Percentiles rank a stretch among this genome's conserved stretches.
Conservation (phyloP, 1,140 invertebrate genomes). For the Tribolium madens region DNA sequence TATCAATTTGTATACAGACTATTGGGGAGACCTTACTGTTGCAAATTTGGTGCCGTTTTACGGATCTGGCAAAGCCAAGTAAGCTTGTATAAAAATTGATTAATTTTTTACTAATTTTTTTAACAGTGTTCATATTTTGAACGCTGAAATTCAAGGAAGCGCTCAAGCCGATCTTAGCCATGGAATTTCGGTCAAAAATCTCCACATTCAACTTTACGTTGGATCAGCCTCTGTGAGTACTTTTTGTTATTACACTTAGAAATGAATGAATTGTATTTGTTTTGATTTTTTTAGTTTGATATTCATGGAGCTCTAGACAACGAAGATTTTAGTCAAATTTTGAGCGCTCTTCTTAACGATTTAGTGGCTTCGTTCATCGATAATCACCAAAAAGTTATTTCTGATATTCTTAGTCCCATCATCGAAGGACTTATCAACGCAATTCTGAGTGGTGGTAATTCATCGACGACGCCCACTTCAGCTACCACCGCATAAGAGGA, state of each 20-base stretch:
- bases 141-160: background rate
- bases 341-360: constrained; percentile 1
- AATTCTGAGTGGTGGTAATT: background rate
- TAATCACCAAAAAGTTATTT: constrained; percentile 24
- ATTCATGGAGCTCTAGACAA: constrained; percentile 19
- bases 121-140: constrained; percentile 11
- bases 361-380: constrained; percentile 4
- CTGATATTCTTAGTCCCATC: constrained; percentile 18
- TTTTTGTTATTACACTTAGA: background rate
- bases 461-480: background rate
- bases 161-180: background rate
- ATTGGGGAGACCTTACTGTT: background rate
- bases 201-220: background rate
- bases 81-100: background rate
- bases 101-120: background rate
- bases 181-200: background rate
- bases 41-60: constrained; percentile 19
- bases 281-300: constrained; percentile 20
- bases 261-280: background rate
- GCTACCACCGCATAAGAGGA: background rate
- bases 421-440: background rate
- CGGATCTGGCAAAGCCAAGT: constrained; percentile 18
- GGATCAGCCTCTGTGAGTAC: constrained; percentile 10
- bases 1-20: constrained; percentile 8
- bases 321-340: constrained; percentile 18